These are phyloP conservation scores for Neuroterus valhalla DNA, from an alignment of 1,140 invertebrate species.

Conservation along the genomic window DNA sequence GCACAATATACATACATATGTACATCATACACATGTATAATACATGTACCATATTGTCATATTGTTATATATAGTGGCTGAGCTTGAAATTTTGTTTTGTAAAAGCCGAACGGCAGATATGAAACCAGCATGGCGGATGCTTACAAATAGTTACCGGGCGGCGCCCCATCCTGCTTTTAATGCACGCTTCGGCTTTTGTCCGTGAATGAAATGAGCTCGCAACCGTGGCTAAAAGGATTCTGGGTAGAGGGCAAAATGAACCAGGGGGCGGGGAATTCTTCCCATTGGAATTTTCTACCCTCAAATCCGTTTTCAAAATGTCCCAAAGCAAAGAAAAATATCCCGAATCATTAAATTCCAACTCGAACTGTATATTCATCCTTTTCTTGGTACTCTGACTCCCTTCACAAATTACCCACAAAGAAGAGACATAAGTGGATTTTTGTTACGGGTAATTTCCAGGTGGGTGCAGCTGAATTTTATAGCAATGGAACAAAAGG, in stretches of 20 bases:
- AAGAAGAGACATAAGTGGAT: no score
- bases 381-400: background rate
- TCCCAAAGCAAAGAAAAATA: background rate
- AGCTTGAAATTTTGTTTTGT: slow-evolving; percentile 68
- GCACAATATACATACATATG: background rate
- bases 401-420: no score
- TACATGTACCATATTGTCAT: slow-evolving; percentile 61
- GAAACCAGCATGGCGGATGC: slow-evolving; percentile 74
- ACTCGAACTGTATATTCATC: background rate
- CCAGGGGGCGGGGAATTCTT: slow-evolving; percentile 27
- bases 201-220: slow-evolving; percentile 52
- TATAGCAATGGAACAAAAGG: no score
- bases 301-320: background rate
- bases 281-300: background rate
- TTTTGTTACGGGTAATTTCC: no score
- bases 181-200: slow-evolving; percentile 58
- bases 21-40: background rate
- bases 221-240: slow-evolving; percentile 58
- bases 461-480: no score
- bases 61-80: slow-evolving; percentile 40
- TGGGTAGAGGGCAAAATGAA: slow-evolving; percentile 38
- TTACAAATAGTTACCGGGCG: slow-evolving; percentile 74
- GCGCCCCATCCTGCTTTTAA: slow-evolving; percentile 56
- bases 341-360: background rate
- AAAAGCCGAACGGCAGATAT: slow-evolving; percentile 69